Percentiles rank a stretch among this genome's conserved stretches.
Evolutionary conservation across 2,113 vertebrate species (phyloP).

Genomic region (Ramphastos sulfuratus): DNA sequence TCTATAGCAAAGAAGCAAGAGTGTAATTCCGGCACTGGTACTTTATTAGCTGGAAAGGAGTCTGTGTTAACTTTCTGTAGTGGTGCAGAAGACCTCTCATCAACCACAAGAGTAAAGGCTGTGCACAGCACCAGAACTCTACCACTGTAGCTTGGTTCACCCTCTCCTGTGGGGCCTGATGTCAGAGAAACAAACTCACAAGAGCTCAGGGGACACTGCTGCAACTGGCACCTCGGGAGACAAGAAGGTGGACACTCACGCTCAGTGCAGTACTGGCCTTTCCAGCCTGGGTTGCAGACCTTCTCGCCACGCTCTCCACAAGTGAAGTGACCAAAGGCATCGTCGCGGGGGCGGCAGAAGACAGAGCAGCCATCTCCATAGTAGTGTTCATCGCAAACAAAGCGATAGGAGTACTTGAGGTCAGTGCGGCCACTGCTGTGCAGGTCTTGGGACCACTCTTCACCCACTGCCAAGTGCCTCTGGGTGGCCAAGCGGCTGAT

Average conservation of each 20-base stretch:
- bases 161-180: neutral
- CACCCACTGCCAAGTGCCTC: slow-evolving; percentile 92
- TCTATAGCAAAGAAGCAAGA: neutral
- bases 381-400: slow-evolving; percentile 95
- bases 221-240: neutral
- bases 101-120: neutral
- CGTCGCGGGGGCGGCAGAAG: slow-evolving; percentile 93
- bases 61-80: neutral
- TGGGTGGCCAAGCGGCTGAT: slow-evolving; percentile 96
- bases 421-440: slow-evolving; percentile 89
- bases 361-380: slow-evolving; percentile 97
- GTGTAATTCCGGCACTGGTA: neutral
- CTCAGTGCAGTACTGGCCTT: slow-evolving; percentile 95
- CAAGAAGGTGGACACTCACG: slow-evolving; percentile 79
- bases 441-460: slow-evolving; percentile 96
- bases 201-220: neutral
- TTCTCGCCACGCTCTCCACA: slow-evolving; percentile 96
- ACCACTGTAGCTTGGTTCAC: neutral
- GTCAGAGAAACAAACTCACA: neutral
- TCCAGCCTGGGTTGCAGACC: slow-evolving; percentile 96
- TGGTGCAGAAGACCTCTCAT: neutral
- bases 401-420: slow-evolving; percentile 96
- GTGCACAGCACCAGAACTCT: neutral
- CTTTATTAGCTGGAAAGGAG: neutral
- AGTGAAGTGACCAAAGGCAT: slow-evolving; percentile 96